Percentiles rank a stretch among this genome's conserved stretches.
phyloP scores from a whole-genome alignment of 2,888 invertebrate species.

The Carcina quercana region DNA sequence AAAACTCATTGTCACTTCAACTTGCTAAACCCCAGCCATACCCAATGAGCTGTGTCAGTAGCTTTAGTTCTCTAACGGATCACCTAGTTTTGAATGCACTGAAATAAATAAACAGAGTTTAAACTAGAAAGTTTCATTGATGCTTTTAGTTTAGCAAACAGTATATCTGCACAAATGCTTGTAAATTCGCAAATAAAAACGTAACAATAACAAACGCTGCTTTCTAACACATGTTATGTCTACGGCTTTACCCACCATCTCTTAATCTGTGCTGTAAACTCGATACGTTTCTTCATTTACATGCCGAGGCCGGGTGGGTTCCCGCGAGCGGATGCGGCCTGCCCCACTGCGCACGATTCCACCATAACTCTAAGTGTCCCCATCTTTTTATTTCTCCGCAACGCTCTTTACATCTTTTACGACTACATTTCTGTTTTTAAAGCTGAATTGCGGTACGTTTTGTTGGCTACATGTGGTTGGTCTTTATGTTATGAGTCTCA shows the following conservation, averaged over 20 bases:
- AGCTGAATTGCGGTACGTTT: constrained; percentile 3
- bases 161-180: background rate
- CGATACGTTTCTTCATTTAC: constrained; percentile 39
- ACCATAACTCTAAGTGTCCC: constrained; percentile 29
- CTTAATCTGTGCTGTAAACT: constrained; percentile 31
- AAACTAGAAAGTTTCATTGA: background rate
- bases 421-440: constrained; percentile 14
- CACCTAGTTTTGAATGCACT: too few relatives aligned
- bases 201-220: background rate
- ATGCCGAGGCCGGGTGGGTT: constrained; percentile 27
- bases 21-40: too few relatives aligned
- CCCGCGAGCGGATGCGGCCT: constrained; percentile 15
- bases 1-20: too few relatives aligned
- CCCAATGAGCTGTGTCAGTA: too few relatives aligned
- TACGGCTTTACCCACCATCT: constrained; percentile 14
- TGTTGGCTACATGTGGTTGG: too few relatives aligned
- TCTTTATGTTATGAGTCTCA: too few relatives aligned
- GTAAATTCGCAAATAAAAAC: background rate
- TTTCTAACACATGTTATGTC: constrained; percentile 1
- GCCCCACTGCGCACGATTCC: constrained; percentile 28
- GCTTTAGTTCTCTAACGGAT: too few relatives aligned
- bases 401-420: constrained; percentile 19
- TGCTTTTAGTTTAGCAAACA: background rate
- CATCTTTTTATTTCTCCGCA: constrained; percentile 27
- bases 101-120: too few relatives aligned